Conservation (phyloP, 1,140 invertebrate species). For the Adoxophyes honmai region DNA sequence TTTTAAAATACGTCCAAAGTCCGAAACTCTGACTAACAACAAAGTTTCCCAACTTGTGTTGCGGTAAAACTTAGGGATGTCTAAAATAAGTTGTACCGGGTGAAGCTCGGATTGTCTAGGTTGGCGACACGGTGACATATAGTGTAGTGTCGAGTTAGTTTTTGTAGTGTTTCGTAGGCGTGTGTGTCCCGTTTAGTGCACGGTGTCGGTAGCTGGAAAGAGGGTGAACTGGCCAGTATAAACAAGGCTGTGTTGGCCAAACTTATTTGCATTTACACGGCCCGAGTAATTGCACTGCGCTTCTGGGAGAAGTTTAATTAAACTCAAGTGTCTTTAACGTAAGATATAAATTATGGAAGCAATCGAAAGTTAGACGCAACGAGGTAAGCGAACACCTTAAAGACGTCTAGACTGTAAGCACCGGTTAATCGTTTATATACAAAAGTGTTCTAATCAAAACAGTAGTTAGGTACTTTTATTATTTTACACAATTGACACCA, state of each 20-base stretch:
- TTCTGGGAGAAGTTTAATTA: slow-evolving; percentile 73
- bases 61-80: slow-evolving; percentile 12
- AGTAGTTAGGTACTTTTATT: no score
- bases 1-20: not conserved
- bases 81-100: not conserved
- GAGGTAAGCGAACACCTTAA: not conserved
- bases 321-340: slow-evolving; percentile 64
- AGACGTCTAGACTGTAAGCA: slow-evolving; percentile 7
- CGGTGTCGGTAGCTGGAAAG: slow-evolving; percentile 26
- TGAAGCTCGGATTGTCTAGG: not conserved
- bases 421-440: no score
- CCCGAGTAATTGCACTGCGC: slow-evolving; percentile 71
- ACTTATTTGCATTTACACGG: slow-evolving; percentile 75
- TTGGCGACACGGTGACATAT: not conserved
- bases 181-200: not conserved
- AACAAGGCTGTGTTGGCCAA: slow-evolving; percentile 56
- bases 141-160: not conserved
- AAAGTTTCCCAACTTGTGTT: not conserved
- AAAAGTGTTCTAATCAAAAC: no score
- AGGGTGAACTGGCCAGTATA: slow-evolving; percentile 46
- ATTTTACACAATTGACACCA: no score
- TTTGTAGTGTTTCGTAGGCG: slow-evolving; percentile 3
- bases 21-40: not conserved
- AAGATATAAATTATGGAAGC: slow-evolving; percentile 17
- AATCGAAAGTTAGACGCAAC: slow-evolving; percentile 4